Conservation (phyloP, 2,797 vertebrate species). For the Pyrocephalus nanus region DNA sequence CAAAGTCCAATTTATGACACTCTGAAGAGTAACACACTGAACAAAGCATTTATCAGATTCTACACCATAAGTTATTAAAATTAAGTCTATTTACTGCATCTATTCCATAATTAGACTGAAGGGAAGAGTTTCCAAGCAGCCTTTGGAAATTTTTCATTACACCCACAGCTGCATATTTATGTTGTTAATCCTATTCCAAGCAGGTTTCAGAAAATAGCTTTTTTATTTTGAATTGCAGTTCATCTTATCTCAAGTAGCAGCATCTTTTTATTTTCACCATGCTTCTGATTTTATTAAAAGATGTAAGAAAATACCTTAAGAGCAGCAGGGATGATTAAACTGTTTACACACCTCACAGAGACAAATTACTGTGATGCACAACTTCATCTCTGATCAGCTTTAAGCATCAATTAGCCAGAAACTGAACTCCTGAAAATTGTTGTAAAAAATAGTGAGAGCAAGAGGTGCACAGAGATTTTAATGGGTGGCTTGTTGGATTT, state of each 20-base stretch:
- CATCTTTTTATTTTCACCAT: background rate
- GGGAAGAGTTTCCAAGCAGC: slow-evolving; percentile 27
- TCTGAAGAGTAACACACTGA: background rate
- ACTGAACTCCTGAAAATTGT: background rate
- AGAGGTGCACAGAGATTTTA: background rate
- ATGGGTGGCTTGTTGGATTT: background rate
- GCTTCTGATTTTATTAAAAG: background rate
- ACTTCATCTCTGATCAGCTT: background rate
- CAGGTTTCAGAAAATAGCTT: background rate
- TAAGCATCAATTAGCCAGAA: background rate
- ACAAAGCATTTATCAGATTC: background rate
- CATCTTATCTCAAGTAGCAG: background rate
- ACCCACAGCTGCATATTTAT: slow-evolving; percentile 1
- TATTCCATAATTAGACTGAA: slow-evolving; percentile 17
- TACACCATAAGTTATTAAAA: background rate
- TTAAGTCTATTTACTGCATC: background rate
- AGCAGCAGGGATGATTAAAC: background rate
- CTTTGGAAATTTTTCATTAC: background rate
- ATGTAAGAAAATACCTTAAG: background rate
- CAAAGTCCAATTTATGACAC: background rate
- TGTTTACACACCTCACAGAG: background rate
- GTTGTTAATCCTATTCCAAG: slow-evolving; percentile 16
- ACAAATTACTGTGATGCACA: background rate
- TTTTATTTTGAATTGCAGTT: background rate
- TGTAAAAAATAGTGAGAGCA: background rate